Evolutionary conservation across 2,888 invertebrate genomes (phyloP).

Genomic region (Lamproptera curius): DNA sequence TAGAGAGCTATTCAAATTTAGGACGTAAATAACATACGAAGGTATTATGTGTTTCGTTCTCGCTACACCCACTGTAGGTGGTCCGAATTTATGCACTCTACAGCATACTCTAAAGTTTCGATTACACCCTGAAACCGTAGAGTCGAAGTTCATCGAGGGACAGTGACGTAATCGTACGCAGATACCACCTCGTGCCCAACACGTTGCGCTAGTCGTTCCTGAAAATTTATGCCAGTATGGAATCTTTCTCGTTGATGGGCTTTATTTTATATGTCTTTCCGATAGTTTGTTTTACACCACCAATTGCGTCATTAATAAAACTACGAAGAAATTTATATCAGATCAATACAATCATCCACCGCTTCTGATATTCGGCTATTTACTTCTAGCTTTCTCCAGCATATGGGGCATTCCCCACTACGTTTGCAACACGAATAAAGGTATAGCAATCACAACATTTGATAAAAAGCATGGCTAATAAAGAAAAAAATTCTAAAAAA

Average conservation of each 20-base stretch:
- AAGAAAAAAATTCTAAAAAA: too few species aligned
- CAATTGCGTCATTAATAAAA: neutral
- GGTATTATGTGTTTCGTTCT: conserved; percentile 16
- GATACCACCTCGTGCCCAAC: conserved; percentile 52
- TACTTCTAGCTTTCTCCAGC: too few species aligned
- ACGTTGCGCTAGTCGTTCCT: conserved; percentile 32
- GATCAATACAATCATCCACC: neutral
- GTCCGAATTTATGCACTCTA: conserved; percentile 25
- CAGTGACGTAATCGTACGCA: conserved; percentile 43
- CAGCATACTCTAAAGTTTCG: conserved; percentile 45
- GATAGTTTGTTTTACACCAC: neutral
- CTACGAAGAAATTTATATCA: neutral
- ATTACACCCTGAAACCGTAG: conserved; percentile 40
- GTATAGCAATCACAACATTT: too few species aligned
- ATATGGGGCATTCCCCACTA: too few species aligned
- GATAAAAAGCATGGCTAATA: too few species aligned
- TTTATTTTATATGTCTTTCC: too few species aligned
- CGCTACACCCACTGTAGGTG: conserved; percentile 32
- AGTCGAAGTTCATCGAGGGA: conserved; percentile 34
- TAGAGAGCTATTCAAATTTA: conserved; percentile 27
- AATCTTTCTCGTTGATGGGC: too few species aligned
- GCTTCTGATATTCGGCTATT: too few species aligned
- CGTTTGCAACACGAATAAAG: too few species aligned
- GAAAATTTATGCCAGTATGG: neutral
- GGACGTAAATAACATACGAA: conserved; percentile 18